Evolutionary conservation across 2,888 invertebrate genomes (phyloP), one percentile per base, ranked within the genome.

Genomic region (Pristionchus exspectatus): DNA sequence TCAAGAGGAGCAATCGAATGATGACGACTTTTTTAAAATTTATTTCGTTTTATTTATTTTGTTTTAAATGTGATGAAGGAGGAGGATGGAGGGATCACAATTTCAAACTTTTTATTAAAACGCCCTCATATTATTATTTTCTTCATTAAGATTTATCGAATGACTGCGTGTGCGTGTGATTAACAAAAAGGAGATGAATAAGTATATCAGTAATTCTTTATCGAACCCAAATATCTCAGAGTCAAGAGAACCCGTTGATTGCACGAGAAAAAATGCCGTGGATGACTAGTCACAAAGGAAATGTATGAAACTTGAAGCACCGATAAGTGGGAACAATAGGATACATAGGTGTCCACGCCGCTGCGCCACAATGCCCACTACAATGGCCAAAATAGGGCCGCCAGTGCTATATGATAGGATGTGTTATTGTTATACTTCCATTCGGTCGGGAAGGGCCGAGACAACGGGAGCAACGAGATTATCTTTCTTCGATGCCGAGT

Each of bases 401-500:
- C 38, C 38, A 38, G 38, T 38, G 38, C 38, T 38, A 5, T 2
- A 38, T 38, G 38, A 38, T 38, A 38, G 38, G 63, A 63, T 63
- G 63, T 3, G 9, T 50, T 9, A n/a, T 21, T n/a, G n/a, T 63
- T 63, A 63, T 21, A 93, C 92, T 91, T 93, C 92, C 92, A 92
- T 92, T 74, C 92, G 90, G 74, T 93, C 91, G 21, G 93, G 93
- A 44, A 90, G 66, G 2, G 27, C 33, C 27, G 81, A 81, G 21
- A 50, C 44, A 30, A 90, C 90, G 21, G 92, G 92, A 44, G 92
- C 91, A 30, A 93, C 92, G 24, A 94, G 91, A 86, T 93, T 94
- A 88, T 94, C 94, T 89, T 94, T 94, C 91, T 94, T 94, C 59
- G 93, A 93, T 9, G 94, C 94, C 44, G 91, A 92, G 90, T 94